Base-by-base conservation (phyloP, 2,797 vertebrate genomes). In the Chaenodraco wilsoni region DNA sequence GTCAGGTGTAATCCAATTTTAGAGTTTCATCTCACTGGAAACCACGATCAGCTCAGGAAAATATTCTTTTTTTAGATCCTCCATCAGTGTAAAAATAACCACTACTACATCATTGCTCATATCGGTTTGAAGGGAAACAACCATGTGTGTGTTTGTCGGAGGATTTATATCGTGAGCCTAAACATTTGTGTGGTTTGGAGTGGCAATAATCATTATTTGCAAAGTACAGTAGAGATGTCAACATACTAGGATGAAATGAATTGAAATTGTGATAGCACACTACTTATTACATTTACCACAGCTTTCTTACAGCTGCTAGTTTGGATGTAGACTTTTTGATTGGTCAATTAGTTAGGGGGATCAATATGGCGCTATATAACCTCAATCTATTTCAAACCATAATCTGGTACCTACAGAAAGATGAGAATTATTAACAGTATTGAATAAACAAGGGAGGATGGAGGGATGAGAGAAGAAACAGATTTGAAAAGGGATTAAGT, bases 21-120 rank as follows among this genome's bases (percentile, higher is more conserved):
- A 76, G 75, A 73, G 55, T 69, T 84, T 68, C 84, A 65, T 70
- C 58, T 64, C 40, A 64, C 81, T 72, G 76, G 76, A 76, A 78
- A 15, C 69, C 23, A 58, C 46, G 57, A 60, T 58, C 37, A 12
- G 71, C 75, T 65, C 50, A 0, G 66, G 14, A 40, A 37, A 52
- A 31, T 0, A 8, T 41, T 76, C 69, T 62, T 55, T 44, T 80
- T 85, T 78, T 80, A 84, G 76, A 64, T 17, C 41, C 40, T 45
- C 56, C 50, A 5, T 46, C 31, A 1, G 33, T 7, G 79, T 64
- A 50, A 74, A 78, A 76, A 78, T 57, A 19, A 78, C 61, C 76
- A 74, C 64, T 88, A 82, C 84, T 82, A 81, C 49, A 4, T 17
- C 3, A 19, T 59, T 69, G 51, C 45, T 61, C 62, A 9, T 56